Evolutionary conservation across 2,888 invertebrate species (phyloP), one percentile per base, ranked within the genome.

Genomic region (Heliconius sara): DNA sequence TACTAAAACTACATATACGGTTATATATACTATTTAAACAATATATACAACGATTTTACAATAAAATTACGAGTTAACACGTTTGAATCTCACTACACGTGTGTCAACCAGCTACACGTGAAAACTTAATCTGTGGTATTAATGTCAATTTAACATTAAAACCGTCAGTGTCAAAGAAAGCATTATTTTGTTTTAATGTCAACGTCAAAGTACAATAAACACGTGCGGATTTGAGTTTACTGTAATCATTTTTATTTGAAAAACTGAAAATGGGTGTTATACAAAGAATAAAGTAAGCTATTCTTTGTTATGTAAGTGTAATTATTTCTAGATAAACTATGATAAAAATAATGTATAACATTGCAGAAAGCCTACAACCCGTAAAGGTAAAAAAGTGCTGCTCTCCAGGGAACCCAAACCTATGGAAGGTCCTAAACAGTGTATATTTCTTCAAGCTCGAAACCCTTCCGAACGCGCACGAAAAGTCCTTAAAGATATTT

Each of bases 301-400:
- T 22, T 30, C 22, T 34, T 12, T 27, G 4, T 34, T 47, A 16
- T 39, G 3, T 39, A 52, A 57, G 7, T 27, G 12, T 43, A 19
- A 16, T 13, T 22, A n/a, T 47, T 25, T 5, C 2, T 72, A 52
- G 16, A 19, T 30, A 30, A 19, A 30, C n/a, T 52, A 52, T 52
- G 12, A 30, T 30, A 30, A 10, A 19, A 19, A 25, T 47, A 9
- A 39, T 65, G 60, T 43, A 10, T 30, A 43, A 27, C 25, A 39
- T 93, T 95, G 3, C 91, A 99, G 98, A 84, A 99, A 99, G 95
- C 98, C 99, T 0, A 98, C 97, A 85, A 98, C 98, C 73, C 97
- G 97, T 72, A 97, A 96, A 90, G 99, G 98, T 30, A 99, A 99
- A 91, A 97, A 98, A 86, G 96, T 97, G 25, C 92, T 99, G 76